These are phyloP conservation scores for Bombus sylvicola DNA, from an alignment of 1,140 invertebrate species.

Conservation along the genomic window DNA sequence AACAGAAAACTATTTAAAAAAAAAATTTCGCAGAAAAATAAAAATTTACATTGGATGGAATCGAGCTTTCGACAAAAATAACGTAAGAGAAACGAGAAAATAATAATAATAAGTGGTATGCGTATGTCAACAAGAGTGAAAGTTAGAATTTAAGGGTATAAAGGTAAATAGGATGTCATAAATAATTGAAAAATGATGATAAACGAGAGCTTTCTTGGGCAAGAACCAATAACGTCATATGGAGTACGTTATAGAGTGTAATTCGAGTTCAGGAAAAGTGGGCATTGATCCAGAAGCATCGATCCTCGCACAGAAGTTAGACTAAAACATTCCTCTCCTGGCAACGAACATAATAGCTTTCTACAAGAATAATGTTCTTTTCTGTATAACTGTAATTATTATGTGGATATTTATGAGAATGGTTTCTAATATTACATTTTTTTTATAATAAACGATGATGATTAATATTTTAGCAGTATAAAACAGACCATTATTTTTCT, in stretches of 20 bases:
- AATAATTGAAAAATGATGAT: conserved; percentile 9
- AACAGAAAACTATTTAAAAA: not conserved
- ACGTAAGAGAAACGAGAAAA: not conserved
- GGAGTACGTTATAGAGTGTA: not conserved
- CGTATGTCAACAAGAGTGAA: not conserved
- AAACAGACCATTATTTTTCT: no score
- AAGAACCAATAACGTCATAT: not conserved
- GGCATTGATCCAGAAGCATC: conserved; percentile 10
- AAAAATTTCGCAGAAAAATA: not conserved
- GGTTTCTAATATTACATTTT: not conserved
- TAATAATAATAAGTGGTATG: not conserved
- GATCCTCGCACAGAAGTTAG: not conserved
- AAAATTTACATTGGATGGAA: not conserved
- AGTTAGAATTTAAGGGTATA: not conserved
- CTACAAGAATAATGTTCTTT: not conserved
- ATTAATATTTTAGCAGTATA: not conserved
- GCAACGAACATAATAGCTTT: not conserved
- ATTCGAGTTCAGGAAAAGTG: not conserved
- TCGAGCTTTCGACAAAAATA: not conserved
- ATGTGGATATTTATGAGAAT: not conserved
- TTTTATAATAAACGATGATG: not conserved
- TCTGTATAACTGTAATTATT: not conserved
- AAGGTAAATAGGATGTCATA: not conserved
- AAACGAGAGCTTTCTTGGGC: not conserved
- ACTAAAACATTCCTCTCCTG: not conserved